These are phyloP conservation scores for Dromococcyx pavoninus DNA, from an alignment of 2,797 vertebrate genomes.

Conservation along the genomic window DNA sequence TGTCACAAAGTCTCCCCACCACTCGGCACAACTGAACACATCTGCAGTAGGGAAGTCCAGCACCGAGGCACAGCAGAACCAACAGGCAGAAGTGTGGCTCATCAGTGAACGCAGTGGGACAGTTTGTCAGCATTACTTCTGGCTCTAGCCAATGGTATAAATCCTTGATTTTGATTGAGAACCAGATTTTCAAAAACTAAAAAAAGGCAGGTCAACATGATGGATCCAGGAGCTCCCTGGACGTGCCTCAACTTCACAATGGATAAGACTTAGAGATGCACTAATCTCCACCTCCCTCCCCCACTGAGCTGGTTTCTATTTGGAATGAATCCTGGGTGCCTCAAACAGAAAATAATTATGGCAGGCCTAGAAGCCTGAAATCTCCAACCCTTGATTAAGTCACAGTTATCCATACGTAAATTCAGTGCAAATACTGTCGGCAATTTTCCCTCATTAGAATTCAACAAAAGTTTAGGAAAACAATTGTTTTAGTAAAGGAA, in stretches of 20 bases:
- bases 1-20: not conserved
- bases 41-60: not conserved
- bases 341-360: not conserved
- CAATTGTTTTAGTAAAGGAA: not conserved
- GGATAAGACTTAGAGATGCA: not conserved
- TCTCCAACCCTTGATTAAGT: not conserved
- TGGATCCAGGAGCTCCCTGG: not conserved
- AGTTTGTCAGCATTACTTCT: not conserved
- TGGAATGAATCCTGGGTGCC: not conserved
- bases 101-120: not conserved
- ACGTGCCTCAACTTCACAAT: not conserved
- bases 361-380: not conserved
- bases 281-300: not conserved
- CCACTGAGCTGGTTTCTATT: not conserved
- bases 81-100: rapidly evolving
- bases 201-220: not conserved
- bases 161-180: not conserved
- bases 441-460: not conserved
- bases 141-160: not conserved
- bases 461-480: not conserved
- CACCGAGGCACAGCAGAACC: not conserved
- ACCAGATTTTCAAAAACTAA: not conserved
- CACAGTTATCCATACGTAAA: not conserved
- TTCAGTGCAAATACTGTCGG: not conserved
- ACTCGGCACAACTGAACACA: not conserved